phyloP scores from a whole-genome alignment of 2,113 vertebrate genomes.

The Ceratotherium simum region DNA sequence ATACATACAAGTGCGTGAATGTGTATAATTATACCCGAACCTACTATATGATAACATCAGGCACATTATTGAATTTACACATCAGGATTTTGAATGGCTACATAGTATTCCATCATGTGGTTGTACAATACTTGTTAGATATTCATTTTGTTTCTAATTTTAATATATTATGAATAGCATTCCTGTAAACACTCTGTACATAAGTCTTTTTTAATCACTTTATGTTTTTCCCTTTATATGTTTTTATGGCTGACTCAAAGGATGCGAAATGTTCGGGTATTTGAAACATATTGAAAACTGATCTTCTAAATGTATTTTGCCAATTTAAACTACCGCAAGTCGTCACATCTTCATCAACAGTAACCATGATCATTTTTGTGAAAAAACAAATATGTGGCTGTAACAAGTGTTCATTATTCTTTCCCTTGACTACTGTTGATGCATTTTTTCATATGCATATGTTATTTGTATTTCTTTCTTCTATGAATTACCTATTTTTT shows the following conservation, averaged over 20 bases:
- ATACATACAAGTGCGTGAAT: background rate
- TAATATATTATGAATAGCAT: background rate
- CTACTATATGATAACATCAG: background rate
- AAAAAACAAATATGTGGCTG: background rate
- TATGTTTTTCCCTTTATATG: background rate
- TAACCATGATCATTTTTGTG: background rate
- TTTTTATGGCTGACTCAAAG: slow-evolving; percentile 6
- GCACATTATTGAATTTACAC: background rate
- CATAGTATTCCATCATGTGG: background rate
- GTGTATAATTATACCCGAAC: background rate
- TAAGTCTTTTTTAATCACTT: background rate
- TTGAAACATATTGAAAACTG: background rate
- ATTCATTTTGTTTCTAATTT: background rate
- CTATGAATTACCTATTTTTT: background rate
- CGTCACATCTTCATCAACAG: background rate
- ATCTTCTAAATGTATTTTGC: background rate
- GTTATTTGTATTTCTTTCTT: background rate
- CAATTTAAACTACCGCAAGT: background rate
- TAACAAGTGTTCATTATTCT: background rate
- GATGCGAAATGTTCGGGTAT: background rate
- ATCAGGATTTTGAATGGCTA: background rate
- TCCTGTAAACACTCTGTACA: background rate
- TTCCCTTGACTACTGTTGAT: background rate
- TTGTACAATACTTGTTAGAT: background rate
- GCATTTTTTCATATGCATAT: background rate